Percentiles rank a stretch among this genome's conserved stretches.
Conservation (phyloP, 2,113 vertebrate species). For the Dipodomys merriami region DNA sequence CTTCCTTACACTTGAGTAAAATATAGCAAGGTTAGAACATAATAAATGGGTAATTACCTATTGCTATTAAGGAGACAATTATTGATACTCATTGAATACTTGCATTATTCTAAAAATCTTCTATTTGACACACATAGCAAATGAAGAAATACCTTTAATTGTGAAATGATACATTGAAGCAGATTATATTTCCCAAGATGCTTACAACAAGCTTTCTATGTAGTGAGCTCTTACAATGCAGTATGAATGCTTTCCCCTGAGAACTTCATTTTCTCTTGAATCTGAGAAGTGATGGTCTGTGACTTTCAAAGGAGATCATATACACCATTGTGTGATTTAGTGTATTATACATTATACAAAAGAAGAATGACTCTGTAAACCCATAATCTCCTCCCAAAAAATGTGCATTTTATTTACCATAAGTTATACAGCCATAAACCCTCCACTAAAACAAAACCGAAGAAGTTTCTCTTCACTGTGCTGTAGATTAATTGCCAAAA, state of each 20-base stretch:
- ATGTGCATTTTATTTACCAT: neutral
- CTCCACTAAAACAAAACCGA: neutral
- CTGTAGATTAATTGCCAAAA: neutral
- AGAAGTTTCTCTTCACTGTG: neutral
- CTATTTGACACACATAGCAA: neutral
- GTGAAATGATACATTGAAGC: neutral
- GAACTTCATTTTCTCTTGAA: neutral
- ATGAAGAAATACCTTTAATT: neutral
- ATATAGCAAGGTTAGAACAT: neutral
- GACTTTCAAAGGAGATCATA: neutral
- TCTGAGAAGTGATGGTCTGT: neutral
- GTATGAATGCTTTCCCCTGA: neutral
- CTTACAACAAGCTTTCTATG: neutral
- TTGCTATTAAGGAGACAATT: neutral
- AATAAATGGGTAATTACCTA: neutral
- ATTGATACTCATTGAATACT: neutral
- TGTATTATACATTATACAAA: neutral
- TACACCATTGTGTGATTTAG: neutral
- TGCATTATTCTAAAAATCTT: neutral
- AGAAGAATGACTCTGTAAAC: too few species aligned
- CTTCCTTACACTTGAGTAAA: neutral
- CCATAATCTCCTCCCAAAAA: too few species aligned
- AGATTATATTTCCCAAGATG: neutral
- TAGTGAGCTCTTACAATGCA: neutral
- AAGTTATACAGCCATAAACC: neutral